Evolutionary conservation across 2,888 invertebrate species (phyloP), one percentile per base, ranked within the genome.

Genomic region (Spodoptera picta): DNA sequence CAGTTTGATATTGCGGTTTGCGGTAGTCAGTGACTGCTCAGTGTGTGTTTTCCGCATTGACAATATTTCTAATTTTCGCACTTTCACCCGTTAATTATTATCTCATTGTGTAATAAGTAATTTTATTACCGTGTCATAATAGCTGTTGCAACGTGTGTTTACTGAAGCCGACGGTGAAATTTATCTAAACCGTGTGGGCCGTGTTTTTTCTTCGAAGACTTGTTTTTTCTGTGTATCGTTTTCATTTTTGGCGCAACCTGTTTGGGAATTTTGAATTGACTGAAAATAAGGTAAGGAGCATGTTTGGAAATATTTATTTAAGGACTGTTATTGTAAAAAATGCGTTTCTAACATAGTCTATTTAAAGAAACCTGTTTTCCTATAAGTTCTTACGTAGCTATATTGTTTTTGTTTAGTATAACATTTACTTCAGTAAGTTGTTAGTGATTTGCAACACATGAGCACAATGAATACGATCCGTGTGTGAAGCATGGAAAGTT

Each of bases 1-100:
- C 90, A 91, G 91, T 92, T 86, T 82, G 84, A 70, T 86, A 85
- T 86, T 91, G 90, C 89, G 86, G 90, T 88, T 83, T 89, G 90
- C 83, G 82, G 87, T 64, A 86, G 85, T 71, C 61, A 84, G 87
- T 83, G 77, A 81, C 65, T 73, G 61, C 54, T 61, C 56, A 49
- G 45, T 65, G 77, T 73, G 69, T 36, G 65, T 77, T 83, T 80
- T 83, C 73, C 79, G 82, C 80, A 83, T 83, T 85, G 74, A 75
- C 64, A 82, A 80, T 78, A 83, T 79, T 84, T 73, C 72, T 66
- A 69, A 76, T 80, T 85, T 83, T 86, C 88, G 90, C 79, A 90
- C 89, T 91, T 91, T 92, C 89, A 88, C 90, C 77, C 76, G 73
- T 80, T 84, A 82, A 80, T 66, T 69, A 69, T 62, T 55, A 76